phyloP scores from a whole-genome alignment of 2,888 invertebrate species.

The Tupiocoris notatus region DNA sequence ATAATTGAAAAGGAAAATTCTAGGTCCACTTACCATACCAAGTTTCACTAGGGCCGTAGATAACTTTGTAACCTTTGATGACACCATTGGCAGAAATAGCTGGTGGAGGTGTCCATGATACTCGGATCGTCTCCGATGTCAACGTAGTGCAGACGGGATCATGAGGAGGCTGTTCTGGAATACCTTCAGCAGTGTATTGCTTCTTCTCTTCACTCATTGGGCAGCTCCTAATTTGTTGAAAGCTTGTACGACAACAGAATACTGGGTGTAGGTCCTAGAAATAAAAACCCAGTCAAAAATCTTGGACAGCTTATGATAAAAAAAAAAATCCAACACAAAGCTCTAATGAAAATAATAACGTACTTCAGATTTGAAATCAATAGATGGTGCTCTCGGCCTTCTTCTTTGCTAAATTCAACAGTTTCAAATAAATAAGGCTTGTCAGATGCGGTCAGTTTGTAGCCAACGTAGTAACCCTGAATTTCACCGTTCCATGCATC shows the following conservation, averaged over 20 bases:
- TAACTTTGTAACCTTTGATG: constrained; percentile 92
- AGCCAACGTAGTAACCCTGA: constrained; percentile 85
- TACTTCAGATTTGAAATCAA: constrained; percentile 76
- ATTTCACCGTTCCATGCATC: constrained; percentile 93
- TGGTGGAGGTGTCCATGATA: constrained; percentile 93
- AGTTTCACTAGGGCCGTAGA: constrained; percentile 85
- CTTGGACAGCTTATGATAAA: not conserved
- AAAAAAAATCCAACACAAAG: not conserved
- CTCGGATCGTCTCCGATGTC: constrained; percentile 90
- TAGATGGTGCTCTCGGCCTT: constrained; percentile 84
- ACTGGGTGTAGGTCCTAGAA: constrained; percentile 83
- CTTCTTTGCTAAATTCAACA: constrained; percentile 86
- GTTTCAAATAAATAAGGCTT: constrained; percentile 88
- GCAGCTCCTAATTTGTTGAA: constrained; percentile 90
- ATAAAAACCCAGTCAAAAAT: not conserved
- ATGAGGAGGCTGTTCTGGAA: constrained; percentile 86
- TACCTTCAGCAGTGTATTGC: constrained; percentile 92
- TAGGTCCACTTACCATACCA: constrained; percentile 79
- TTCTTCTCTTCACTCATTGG: constrained; percentile 85
- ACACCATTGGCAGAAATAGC: constrained; percentile 89
- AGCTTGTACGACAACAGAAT: constrained; percentile 92
- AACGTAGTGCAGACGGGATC: constrained; percentile 89
- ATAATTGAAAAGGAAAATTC: too few species aligned
- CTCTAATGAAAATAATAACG: constrained; percentile 49
- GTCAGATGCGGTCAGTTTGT: constrained; percentile 74